phyloP scores from a whole-genome alignment of 2,113 vertebrate genomes.

The Mellivora capensis region DNA sequence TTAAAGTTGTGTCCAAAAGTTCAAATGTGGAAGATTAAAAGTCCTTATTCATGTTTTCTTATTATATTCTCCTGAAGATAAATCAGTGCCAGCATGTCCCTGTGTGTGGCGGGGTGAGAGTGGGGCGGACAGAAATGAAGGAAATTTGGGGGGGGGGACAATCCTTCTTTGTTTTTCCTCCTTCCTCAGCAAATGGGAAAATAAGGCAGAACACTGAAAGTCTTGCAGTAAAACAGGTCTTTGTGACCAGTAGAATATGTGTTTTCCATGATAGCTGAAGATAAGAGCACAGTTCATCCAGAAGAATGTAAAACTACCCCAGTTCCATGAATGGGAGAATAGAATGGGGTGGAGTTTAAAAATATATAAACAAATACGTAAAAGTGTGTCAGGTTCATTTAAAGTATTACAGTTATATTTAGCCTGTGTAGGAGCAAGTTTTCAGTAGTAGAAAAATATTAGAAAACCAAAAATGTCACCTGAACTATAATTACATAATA shows the following conservation, averaged over 20 bases:
- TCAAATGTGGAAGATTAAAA: conserved; percentile 51
- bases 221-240: neutral
- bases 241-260: neutral
- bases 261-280: neutral
- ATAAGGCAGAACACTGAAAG: neutral
- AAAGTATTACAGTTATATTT: neutral
- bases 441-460: neutral
- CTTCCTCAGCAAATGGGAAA: neutral
- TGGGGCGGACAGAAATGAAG: neutral
- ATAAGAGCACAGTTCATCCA: neutral
- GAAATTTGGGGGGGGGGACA: neutral
- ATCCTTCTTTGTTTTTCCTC: neutral
- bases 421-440: neutral
- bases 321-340: neutral
- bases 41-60: conserved; percentile 59
- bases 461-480: neutral
- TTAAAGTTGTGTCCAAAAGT: conserved; percentile 60
- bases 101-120: neutral
- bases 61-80: conserved; percentile 32
- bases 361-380: neutral
- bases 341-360: neutral
- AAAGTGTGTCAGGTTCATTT: neutral
- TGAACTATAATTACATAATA: neutral
- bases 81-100: neutral
- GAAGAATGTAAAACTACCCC: neutral